Evolutionary conservation across 2,888 invertebrate genomes (phyloP).

Genomic region (Argyra leucocephala): DNA sequence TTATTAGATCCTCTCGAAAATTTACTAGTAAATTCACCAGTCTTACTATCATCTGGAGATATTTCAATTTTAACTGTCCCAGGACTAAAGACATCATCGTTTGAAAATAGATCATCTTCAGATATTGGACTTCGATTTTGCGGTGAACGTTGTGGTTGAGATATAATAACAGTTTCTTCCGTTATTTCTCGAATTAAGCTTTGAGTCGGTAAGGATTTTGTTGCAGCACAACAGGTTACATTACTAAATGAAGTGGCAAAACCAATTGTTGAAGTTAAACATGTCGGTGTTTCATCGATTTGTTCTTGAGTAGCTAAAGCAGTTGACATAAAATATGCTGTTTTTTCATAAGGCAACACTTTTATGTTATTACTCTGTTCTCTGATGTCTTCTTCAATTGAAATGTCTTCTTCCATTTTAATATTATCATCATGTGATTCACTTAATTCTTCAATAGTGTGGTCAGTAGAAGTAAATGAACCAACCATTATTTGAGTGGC

Average conservation of each 20-base stretch:
- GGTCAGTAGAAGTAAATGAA: slow-evolving; percentile 54
- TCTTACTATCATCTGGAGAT: slow-evolving; percentile 50
- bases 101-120: slow-evolving; percentile 51
- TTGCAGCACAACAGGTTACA: slow-evolving; percentile 36
- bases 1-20: slow-evolving; percentile 50
- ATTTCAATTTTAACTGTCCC: slow-evolving; percentile 50
- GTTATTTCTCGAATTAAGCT: slow-evolving; percentile 23
- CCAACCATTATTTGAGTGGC: slow-evolving; percentile 68
- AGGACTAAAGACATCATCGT: slow-evolving; percentile 54
- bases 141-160: slow-evolving; percentile 53
- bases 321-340: slow-evolving; percentile 39
- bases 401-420: slow-evolving; percentile 38
- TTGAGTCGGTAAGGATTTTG: slow-evolving; percentile 26
- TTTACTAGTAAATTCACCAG: slow-evolving; percentile 35
- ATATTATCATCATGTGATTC: slow-evolving; percentile 52
- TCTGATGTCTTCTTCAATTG: slow-evolving; percentile 22
- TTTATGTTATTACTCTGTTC: slow-evolving; percentile 39
- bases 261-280: slow-evolving; percentile 38
- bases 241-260: slow-evolving; percentile 39
- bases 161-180: slow-evolving; percentile 49
- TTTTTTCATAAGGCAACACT: slow-evolving; percentile 39
- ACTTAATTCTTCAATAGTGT: slow-evolving; percentile 48
- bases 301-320: slow-evolving; percentile 30
- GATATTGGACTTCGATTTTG: slow-evolving; percentile 52
- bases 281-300: slow-evolving; percentile 35